A percentile compares a stretch with the other conserved stretches of the same genome.
phyloP scores from a whole-genome alignment of 2,113 vertebrate species.

The Prietella phreatophila region DNA sequence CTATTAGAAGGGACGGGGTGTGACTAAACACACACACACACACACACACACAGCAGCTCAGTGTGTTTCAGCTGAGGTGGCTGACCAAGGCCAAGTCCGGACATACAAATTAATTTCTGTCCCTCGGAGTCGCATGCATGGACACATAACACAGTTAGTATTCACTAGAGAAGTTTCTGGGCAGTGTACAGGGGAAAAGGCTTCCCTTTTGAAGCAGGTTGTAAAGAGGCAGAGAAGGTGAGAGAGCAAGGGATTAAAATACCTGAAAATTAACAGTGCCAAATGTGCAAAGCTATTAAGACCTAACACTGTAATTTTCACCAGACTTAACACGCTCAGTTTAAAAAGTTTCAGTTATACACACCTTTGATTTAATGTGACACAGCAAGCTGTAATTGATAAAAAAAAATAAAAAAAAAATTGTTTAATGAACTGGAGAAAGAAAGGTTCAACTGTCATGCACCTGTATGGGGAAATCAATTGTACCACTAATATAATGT shows the following conservation, averaged over 20 bases:
- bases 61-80: slow-evolving; percentile 61
- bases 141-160: slow-evolving; percentile 37
- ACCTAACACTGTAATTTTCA: slow-evolving; percentile 10
- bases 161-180: slow-evolving; percentile 68
- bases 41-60: slow-evolving; percentile 51
- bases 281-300: slow-evolving; percentile 12
- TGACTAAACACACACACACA: slow-evolving; percentile 60
- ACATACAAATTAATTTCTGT: slow-evolving; percentile 62
- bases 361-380: not conserved
- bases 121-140: slow-evolving; percentile 55
- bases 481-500: not conserved
- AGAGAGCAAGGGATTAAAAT: slow-evolving; percentile 34
- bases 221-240: slow-evolving; percentile 57
- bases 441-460: not conserved
- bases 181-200: slow-evolving; percentile 64
- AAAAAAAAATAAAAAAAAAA: too few species aligned
- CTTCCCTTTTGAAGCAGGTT: slow-evolving; percentile 72
- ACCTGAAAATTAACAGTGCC: not conserved
- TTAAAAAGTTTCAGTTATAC: not conserved
- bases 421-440: not conserved
- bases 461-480: not conserved
- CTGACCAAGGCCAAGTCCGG: not conserved
- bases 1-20: slow-evolving; percentile 58
- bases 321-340: not conserved
- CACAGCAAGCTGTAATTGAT: not conserved